Base-by-base conservation (phyloP, 2,888 invertebrate species). In the Erynnis tages region DNA sequence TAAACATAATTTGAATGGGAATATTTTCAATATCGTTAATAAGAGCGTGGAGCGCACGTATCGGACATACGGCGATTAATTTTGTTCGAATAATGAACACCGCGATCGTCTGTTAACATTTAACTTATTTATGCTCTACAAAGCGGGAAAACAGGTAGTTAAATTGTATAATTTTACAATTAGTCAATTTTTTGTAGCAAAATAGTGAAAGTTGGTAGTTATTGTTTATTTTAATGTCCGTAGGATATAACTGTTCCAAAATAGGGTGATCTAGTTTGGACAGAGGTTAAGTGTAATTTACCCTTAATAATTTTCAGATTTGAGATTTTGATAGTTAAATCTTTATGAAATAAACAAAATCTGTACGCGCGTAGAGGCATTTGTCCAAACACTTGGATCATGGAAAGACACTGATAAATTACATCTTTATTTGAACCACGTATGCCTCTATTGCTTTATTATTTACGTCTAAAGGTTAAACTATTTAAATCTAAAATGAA, bases 121-220 rank as follows among this genome's bases (percentile, higher is more conserved):
- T n/a, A 13, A 29, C 16, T 30, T 37, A 23, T 19, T 30, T 21
- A 6, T 7, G 30, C 19, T 16, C 19, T 19, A 32, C 13, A 13
- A 23, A 16, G 6, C 5, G 23, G 14, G 10, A 25, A 17, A 16
- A 34, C 25, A 8, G 4, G 17, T 4, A 4, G 23, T 32, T n/a
- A 34, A 25, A 38, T 30, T 32, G 11, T 48, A 32, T 32, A 23
- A 21, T 41, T 16, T 47, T 30, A 38, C 19, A 27, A 29, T 10
- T 46, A 46, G 46, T 27, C 37, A 17, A 46, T 66, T 72, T 67
- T 79, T 55, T 10, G 29, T 41, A 45, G 45, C 23, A 44, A 14
- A 45, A 30, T 43, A 29, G 21, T n/a, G 27, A n/a, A n/a, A 2
- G 10, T 27, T 4, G 21, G 3, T 21, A 21, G 21, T 4, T 5